Evolutionary conservation across 2,113 vertebrate genomes (phyloP), one percentile per base, ranked within the genome.

Genomic region (Turnix velox): DNA sequence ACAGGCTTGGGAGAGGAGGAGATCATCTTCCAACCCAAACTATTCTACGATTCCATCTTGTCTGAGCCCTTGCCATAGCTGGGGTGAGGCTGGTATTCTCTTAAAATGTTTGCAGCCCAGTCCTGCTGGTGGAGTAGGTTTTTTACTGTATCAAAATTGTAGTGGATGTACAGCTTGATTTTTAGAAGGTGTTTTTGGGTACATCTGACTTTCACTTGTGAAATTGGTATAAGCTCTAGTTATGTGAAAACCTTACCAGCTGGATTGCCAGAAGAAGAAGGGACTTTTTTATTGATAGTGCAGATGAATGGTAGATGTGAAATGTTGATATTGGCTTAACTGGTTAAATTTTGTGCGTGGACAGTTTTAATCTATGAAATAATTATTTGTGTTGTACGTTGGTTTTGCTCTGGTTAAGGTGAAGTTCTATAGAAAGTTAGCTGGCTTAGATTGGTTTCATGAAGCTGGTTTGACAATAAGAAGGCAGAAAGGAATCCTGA

Each of bases 91-190:
- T 5, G 2, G 4, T 31, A 2, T 15, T 22, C 15, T 27, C 16
- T 37, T 43, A 14, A 18, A 46, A 39, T 18, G 46, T 42, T 42
- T 57, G 49, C 28, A 48, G 45, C 24, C 1, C 0, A 0, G 2
- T 42, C 18, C 4, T 4, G 5, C 1, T 16, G 31, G 8, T 18
- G 43, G 23, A 8, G 40, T 13, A 3, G 15, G 15, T 49, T 31
- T 35, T 10, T 18, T 39, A 4, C 31, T 0, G 0, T 33, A 10
- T 28, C 19, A 39, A 8, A 25, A 22, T 23, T 10, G 5, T 10
- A 12, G 20, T 19, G 37, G 22, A 9, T 23, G 18, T 2, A 6
- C 12, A 30, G 18, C 10, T 59, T 12, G 2, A 6, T 15, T 33
- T 54, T 18, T 30, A 4, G 27, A 31, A 18, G 14, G 3, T 27